Conservation (phyloP, 2,797 vertebrate genomes). For the Strix occidentalis region DNA sequence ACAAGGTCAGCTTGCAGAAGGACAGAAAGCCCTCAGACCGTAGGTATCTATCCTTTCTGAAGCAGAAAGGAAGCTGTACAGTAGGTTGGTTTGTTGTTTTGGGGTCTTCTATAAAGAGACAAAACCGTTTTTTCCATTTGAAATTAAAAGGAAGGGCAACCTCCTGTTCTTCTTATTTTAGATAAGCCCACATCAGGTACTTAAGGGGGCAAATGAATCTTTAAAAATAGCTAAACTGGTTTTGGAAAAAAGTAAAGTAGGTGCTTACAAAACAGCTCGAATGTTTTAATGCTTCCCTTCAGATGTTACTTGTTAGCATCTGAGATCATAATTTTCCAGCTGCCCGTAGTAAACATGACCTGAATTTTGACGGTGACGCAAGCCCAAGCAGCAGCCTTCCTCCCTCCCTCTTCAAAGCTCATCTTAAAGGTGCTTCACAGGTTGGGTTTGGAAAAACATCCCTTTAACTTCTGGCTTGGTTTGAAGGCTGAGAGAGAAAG, state of each 20-base stretch:
- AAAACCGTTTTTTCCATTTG: not conserved
- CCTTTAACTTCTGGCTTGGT: not conserved
- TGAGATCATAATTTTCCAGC: constrained; percentile 64
- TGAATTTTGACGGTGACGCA: constrained; percentile 33
- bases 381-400: not conserved
- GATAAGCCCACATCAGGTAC: not conserved
- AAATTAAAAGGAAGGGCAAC: not conserved
- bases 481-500: not conserved
- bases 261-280: constrained; percentile 55
- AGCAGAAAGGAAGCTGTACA: not conserved
- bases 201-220: not conserved
- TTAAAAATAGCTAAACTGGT: not conserved
- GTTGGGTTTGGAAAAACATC: not conserved
- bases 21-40: not conserved
- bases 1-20: constrained; percentile 25
- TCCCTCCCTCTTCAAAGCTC: not conserved
- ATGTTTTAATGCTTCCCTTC: constrained; percentile 27
- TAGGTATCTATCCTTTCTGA: not conserved
- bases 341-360: constrained; percentile 64
- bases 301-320: constrained; percentile 66
- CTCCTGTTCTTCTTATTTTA: not conserved
- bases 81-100: not conserved
- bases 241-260: constrained; percentile 25
- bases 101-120: not conserved
- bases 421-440: not conserved